phyloP scores from a whole-genome alignment of 1,140 invertebrate genomes.

The Diorhabda elongata region DNA sequence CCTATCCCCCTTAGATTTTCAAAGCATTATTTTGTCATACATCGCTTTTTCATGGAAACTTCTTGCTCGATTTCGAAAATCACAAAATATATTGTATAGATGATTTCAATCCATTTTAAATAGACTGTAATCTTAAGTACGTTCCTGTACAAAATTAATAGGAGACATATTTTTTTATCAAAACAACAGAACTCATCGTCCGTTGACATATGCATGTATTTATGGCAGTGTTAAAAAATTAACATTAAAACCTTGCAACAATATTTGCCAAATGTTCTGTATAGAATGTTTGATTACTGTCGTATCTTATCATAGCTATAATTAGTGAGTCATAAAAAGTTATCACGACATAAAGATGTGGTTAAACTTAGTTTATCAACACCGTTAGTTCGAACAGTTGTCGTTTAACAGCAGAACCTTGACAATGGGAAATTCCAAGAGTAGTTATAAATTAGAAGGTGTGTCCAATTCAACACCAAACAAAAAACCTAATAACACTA shows the following conservation, averaged over 20 bases:
- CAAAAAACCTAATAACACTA: neutral
- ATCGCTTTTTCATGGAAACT: too few species aligned
- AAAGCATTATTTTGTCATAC: too few species aligned
- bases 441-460: neutral
- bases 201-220: too few species aligned
- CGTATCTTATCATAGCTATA: neutral
- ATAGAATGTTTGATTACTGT: neutral
- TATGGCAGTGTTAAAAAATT: too few species aligned
- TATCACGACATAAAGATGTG: neutral
- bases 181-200: too few species aligned
- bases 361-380: neutral
- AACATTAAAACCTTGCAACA: neutral
- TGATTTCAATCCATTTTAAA: too few species aligned
- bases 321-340: neutral
- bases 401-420: neutral
- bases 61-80: too few species aligned
- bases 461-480: neutral
- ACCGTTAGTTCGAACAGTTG: neutral
- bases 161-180: too few species aligned
- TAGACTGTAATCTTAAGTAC: too few species aligned
- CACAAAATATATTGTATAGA: too few species aligned
- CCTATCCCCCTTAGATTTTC: too few species aligned
- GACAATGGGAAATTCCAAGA: conserved; percentile 1
- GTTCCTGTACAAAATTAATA: too few species aligned
- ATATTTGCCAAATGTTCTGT: neutral